phyloP scores from a whole-genome alignment of 2,888 invertebrate genomes.

The Sinopyrophorus schimmeli region DNA sequence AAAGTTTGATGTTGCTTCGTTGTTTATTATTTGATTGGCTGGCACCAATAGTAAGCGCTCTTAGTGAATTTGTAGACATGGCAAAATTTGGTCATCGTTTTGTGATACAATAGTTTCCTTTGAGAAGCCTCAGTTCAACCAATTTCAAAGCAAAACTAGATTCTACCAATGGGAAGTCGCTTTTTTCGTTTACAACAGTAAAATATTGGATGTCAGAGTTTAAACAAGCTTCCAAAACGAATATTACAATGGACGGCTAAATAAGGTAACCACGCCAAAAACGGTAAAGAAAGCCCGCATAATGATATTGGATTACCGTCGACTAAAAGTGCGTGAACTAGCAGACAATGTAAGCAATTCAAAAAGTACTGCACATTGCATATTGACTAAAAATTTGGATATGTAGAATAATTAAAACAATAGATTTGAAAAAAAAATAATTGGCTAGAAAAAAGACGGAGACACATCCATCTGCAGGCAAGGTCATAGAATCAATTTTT shows the following conservation, averaged over 20 bases:
- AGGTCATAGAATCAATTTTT: neutral
- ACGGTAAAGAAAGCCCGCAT: neutral
- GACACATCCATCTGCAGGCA: neutral
- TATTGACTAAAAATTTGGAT: neutral
- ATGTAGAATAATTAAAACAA: neutral
- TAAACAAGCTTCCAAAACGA: neutral
- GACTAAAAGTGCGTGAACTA: neutral
- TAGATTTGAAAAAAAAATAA: neutral
- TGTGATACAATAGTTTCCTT: too few relatives aligned
- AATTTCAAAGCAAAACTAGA: too few relatives aligned
- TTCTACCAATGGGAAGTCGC: too few relatives aligned
- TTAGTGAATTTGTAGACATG: too few relatives aligned
- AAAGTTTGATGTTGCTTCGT: too few relatives aligned
- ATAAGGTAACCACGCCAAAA: neutral
- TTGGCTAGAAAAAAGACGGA: neutral
- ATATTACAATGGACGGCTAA: neutral
- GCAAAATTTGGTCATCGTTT: too few relatives aligned
- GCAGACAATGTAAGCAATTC: neutral
- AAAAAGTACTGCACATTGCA: neutral
- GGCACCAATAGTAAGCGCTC: too few relatives aligned
- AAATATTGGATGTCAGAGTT: neutral
- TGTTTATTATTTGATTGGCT: too few relatives aligned
- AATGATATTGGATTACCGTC: neutral
- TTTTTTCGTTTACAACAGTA: too few relatives aligned
- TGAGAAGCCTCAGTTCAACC: too few relatives aligned